Conservation (phyloP, 2,113 vertebrate species). For the Pavo muticus region DNA sequence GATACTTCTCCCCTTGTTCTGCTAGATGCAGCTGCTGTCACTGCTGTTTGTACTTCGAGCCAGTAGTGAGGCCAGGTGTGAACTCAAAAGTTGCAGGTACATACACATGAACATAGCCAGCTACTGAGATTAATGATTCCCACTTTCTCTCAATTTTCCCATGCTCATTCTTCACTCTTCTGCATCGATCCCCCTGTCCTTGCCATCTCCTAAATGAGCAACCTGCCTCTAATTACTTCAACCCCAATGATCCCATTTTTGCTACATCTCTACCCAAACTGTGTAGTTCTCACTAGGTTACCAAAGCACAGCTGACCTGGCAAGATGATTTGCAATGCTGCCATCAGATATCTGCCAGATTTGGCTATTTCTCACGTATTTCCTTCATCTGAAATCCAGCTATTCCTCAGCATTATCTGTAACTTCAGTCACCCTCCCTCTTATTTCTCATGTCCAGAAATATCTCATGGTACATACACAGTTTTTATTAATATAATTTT, state of each 20-base stretch:
- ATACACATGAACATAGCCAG: neutral
- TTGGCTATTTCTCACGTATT: neutral
- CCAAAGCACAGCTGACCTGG: neutral
- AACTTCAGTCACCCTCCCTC: neutral
- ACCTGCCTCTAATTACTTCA: neutral
- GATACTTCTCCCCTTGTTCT: neutral
- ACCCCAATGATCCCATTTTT: neutral
- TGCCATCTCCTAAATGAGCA: too few species aligned
- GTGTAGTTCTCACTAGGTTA: neutral
- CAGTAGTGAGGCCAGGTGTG: neutral
- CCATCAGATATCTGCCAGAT: neutral
- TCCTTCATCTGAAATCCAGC: neutral
- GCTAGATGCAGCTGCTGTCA: neutral
- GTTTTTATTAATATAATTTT: too few species aligned
- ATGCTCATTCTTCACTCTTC: neutral
- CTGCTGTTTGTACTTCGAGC: neutral
- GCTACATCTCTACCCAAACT: neutral
- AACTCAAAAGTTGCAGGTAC: neutral
- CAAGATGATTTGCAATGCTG: neutral
- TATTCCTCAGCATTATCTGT: neutral
- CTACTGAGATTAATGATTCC: neutral
- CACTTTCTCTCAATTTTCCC: neutral
- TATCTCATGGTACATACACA: neutral
- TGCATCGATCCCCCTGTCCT: rapidly evolving
- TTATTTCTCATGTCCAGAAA: neutral